phyloP scores from a whole-genome alignment of 1,140 invertebrate species.

The Drosophila biarmipes region DNA sequence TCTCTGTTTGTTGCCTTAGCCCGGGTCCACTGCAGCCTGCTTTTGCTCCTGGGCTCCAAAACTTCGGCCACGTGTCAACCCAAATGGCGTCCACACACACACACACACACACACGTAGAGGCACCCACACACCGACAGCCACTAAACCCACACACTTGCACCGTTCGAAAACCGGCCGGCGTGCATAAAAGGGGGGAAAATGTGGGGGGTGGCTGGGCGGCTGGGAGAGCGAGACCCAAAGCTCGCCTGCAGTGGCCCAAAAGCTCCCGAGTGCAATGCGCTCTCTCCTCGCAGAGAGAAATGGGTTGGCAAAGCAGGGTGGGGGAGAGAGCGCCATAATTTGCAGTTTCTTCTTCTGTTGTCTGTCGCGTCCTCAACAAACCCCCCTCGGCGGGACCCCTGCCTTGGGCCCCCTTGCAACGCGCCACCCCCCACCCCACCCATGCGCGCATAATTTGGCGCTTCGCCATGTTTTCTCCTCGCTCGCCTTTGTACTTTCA shows the following conservation, averaged over 20 bases:
- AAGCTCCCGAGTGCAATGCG: constrained; percentile 70
- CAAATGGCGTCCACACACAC: constrained; percentile 74
- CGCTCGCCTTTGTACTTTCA: constrained; percentile 18
- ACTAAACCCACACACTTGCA: constrained; percentile 19
- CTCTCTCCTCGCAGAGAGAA: constrained; percentile 21
- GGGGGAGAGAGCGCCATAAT: constrained; percentile 55
- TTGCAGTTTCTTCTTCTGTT: constrained; percentile 69
- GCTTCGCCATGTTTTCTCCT: constrained; percentile 78
- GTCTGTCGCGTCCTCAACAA: constrained; percentile 49
- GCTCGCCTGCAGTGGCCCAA: constrained; percentile 55
- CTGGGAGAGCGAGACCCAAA: constrained; percentile 39
- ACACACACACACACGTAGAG: not conserved
- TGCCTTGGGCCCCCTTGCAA: not conserved
- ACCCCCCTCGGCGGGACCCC: constrained; percentile 1
- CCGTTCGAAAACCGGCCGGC: constrained; percentile 72
- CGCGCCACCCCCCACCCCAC: constrained; percentile 12
- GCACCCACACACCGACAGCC: too few relatives aligned
- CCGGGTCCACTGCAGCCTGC: constrained; percentile 25
- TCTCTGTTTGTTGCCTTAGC: constrained; percentile 73
- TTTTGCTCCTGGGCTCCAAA: constrained; percentile 63
- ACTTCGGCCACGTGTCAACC: constrained; percentile 70
- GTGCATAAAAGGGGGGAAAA: constrained; percentile 45
- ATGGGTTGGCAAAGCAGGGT: constrained; percentile 4
- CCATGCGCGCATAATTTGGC: constrained; percentile 80
- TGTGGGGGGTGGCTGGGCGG: constrained; percentile 6